Base-by-base conservation (phyloP, 2,888 invertebrate genomes). In the Nowickia ferox region DNA sequence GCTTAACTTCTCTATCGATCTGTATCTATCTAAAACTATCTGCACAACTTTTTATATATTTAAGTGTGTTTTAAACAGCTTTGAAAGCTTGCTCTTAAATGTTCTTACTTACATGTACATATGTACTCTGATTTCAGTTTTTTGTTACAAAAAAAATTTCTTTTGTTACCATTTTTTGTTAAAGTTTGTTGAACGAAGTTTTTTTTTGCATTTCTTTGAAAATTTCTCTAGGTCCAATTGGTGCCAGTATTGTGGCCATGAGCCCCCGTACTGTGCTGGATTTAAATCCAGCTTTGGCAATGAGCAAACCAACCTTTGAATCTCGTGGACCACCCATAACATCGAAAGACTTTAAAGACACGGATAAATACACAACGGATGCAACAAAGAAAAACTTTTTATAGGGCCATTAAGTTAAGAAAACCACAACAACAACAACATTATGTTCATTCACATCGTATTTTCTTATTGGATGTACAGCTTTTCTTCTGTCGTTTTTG, bases 221-320 rank as follows among this genome's bases (percentile, higher is more conserved):
- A 48, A 51, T 65, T 48, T 65, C 17, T 77, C 17, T 81, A 93
- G 93, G 93, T 92, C 93, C 93, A 42, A 90, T 93, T 89, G 93
- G 93, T 88, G 93, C 93, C 87, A 93, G 93, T 89, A 93, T 93
- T 87, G 92, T 93, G 78, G 93, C 93, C 87, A 92, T 93, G 90
- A 92, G 92, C 90, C 93, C 93, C 83, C 90, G 92, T 87, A 93
- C 92, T 59, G 90, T 93, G 91, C 87, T 93, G 71, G 92, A 93
- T 86, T 87, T 92, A 77, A 93, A 93, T 92, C 93, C 93, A 85
- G 93, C 93, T 74, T 87, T 93, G 89, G 92, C 92, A 81, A 92
- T 93, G 92, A 90, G 90, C 84, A 93, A 93, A 89, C 93, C 93
- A 61, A 90, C 89, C 79, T 93, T 93, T 89, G 92, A 93, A 87